These are phyloP conservation scores for Drosophila ochracea DNA, from an alignment of 2,888 invertebrate species.

Conservation along the genomic window DNA sequence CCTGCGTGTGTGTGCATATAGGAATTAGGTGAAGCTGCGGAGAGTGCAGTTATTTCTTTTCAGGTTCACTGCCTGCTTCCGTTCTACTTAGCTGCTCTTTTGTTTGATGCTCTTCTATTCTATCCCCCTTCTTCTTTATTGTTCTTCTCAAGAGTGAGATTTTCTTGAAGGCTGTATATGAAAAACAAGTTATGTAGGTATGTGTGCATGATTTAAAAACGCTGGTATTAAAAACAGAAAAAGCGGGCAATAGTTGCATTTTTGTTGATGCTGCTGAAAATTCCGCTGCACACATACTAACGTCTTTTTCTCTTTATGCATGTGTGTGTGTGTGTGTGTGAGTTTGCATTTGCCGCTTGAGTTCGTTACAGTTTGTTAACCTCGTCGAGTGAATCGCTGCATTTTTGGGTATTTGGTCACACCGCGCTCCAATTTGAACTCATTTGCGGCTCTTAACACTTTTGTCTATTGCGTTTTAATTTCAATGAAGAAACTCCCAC, in stretches of 20 bases:
- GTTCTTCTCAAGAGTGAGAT: conserved; percentile 47
- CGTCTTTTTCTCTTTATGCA: conserved; percentile 2
- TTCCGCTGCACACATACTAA: conserved; percentile 28
- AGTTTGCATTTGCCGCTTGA: conserved; percentile 59
- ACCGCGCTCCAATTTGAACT: conserved; percentile 33
- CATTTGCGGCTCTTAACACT: conserved; percentile 47
- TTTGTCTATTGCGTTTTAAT: conserved; percentile 61
- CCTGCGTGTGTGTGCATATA: conserved; percentile 9
- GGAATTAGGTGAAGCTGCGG: conserved; percentile 27
- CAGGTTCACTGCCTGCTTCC: conserved; percentile 77
- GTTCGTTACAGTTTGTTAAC: conserved; percentile 76
- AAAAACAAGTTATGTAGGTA: conserved; percentile 10
- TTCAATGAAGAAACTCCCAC: conserved; percentile 30
- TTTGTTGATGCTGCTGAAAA: conserved; percentile 30
- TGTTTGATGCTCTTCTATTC: conserved; percentile 55
- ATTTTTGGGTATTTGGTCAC: conserved; percentile 43
- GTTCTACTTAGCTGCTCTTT: conserved; percentile 72
- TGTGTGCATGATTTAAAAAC: conserved; percentile 4
- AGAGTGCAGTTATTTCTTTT: conserved; percentile 68
- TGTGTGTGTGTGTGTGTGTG: conserved; percentile 16
- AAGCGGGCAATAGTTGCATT: conserved; percentile 31
- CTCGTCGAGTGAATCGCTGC: conserved; percentile 39
- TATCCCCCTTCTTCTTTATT: conserved; percentile 14
- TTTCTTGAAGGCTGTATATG: conserved; percentile 29
- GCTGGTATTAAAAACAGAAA: conserved; percentile 31